Conservation (phyloP, 2,888 invertebrate genomes). For the Pollenia amentaria region DNA sequence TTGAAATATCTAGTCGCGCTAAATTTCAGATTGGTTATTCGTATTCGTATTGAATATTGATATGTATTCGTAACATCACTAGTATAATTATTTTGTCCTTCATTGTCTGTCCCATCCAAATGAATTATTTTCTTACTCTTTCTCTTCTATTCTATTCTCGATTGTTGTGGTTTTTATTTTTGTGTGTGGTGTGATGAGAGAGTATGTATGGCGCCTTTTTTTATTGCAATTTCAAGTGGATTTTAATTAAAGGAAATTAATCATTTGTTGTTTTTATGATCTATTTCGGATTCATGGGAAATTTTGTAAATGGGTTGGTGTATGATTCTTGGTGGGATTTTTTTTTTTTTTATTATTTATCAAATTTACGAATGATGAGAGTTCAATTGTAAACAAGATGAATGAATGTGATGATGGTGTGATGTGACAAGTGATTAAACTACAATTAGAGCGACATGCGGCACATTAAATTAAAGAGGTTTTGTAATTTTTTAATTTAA, state of each 20-base stretch:
- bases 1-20: no score
- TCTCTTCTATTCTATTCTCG: conserved; percentile 21
- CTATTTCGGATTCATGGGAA: conserved; percentile 45
- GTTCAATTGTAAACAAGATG: neutral
- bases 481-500: neutral
- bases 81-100: conserved; percentile 23
- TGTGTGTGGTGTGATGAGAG: conserved; percentile 23
- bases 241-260: conserved; percentile 62
- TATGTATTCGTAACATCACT: no score
- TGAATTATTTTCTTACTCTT: conserved; percentile 19
- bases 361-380: conserved; percentile 1
- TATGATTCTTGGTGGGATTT: neutral
- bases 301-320: neutral
- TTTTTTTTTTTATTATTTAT: neutral
- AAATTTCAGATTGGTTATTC: no score
- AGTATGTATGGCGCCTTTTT: conserved; percentile 68
- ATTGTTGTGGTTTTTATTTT: conserved; percentile 13
- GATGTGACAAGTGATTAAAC: neutral
- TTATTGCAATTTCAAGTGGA: conserved; percentile 37
- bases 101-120: neutral
- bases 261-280: conserved; percentile 35
- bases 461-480: neutral
- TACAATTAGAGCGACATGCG: conserved; percentile 1
- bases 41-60: no score
- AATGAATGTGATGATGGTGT: neutral